Conservation (phyloP, 2,113 vertebrate genomes). For the Serinus canaria region DNA sequence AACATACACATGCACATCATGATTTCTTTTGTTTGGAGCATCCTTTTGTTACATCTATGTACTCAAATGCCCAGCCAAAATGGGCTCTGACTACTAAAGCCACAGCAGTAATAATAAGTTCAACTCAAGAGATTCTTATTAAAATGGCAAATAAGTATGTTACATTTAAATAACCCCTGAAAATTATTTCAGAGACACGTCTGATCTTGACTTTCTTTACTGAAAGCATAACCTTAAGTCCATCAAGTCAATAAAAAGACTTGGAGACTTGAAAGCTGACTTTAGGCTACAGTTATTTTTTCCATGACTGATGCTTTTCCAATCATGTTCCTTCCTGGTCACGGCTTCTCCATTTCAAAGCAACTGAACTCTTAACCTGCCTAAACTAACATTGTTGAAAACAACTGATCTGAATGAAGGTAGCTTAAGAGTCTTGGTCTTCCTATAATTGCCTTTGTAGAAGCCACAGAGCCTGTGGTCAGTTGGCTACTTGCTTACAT, state of each 20-base stretch:
- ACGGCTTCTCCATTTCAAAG: neutral
- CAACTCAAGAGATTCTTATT: neutral
- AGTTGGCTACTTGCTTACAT: neutral
- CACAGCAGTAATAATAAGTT: neutral
- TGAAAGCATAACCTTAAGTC: neutral
- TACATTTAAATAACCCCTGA: neutral
- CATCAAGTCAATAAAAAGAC: neutral
- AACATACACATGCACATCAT: neutral
- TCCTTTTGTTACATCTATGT: neutral
- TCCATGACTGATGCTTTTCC: neutral
- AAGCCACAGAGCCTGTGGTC: neutral
- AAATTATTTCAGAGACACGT: neutral
- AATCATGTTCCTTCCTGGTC: neutral
- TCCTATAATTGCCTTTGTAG: neutral
- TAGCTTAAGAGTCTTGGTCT: neutral
- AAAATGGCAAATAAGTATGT: neutral
- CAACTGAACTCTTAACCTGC: neutral
- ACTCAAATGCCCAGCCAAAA: neutral
- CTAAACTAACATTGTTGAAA: neutral
- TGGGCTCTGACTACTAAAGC: neutral
- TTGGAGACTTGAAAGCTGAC: neutral
- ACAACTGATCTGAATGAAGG: neutral
- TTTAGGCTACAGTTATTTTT: neutral
- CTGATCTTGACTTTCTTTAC: neutral
- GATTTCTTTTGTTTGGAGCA: neutral